These are phyloP conservation scores for Tiaroga cobitis DNA, from an alignment of 2,797 vertebrate genomes.

Conservation along the genomic window DNA sequence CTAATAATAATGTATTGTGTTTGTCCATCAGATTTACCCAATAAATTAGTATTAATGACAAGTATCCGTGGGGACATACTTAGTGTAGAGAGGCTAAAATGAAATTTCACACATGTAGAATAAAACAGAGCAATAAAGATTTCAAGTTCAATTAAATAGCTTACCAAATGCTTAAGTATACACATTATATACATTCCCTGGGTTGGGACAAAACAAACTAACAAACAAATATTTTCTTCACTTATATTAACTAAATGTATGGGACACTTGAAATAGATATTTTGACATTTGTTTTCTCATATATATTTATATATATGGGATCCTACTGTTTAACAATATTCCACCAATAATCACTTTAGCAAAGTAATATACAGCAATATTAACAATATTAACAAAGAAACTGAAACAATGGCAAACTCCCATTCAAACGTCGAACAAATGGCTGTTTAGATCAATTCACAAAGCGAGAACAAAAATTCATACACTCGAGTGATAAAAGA, in stretches of 20 bases:
- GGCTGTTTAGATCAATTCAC: slow-evolving; percentile 29
- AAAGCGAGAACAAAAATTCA: slow-evolving; percentile 30
- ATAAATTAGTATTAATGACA: slow-evolving; percentile 29
- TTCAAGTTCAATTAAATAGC: slow-evolving; percentile 60
- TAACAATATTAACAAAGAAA: slow-evolving; percentile 76
- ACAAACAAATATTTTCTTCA: slow-evolving; percentile 50
- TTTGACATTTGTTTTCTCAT: slow-evolving; percentile 48
- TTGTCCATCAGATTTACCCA: slow-evolving; percentile 72
- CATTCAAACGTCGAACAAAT: slow-evolving; percentile 60
- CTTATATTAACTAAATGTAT: slow-evolving; percentile 64
- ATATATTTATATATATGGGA: slow-evolving; percentile 75
- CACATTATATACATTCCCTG: slow-evolving; percentile 78
- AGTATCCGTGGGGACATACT: not conserved
- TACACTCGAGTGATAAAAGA: slow-evolving; percentile 40
- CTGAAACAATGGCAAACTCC: slow-evolving; percentile 61
- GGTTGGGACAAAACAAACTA: slow-evolving; percentile 62
- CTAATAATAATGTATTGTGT: slow-evolving; percentile 70
- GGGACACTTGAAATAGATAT: slow-evolving; percentile 76
- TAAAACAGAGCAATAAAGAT: slow-evolving; percentile 45
- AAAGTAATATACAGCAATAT: slow-evolving; percentile 86
- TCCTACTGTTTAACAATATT: slow-evolving; percentile 80
- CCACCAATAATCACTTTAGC: slow-evolving; percentile 84
- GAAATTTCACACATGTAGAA: slow-evolving; percentile 49
- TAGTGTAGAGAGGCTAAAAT: slow-evolving; percentile 40
- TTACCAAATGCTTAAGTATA: slow-evolving; percentile 78